Base-by-base conservation (phyloP, 2,797 vertebrate genomes). In the Oreonectes daqikongensis region DNA sequence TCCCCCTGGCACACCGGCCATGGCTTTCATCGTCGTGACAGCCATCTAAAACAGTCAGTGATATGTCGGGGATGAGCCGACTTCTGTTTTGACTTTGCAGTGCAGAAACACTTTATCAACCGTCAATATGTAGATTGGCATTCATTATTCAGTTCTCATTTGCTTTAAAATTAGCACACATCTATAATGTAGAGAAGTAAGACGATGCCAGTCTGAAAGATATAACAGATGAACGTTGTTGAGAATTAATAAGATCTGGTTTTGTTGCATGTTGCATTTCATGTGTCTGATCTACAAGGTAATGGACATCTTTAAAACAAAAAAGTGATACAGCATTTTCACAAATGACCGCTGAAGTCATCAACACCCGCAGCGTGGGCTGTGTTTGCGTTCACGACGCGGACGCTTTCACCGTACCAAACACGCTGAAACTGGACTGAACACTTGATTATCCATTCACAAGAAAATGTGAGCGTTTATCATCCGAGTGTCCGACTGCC, bases 101-200 rank as follows among this genome's bases (percentile, higher is more conserved):
- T 65, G 72, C 59, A 42, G 75, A 81, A 76, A 20, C 11, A 28
- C 17, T 65, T 53, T 12, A 24, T 17, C n/a, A 24, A 10, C 4
- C 5, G 3, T 20, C 17, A 14, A 85, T 86, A 59, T 12, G 38
- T 35, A 5, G 70, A 72, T 79, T 80, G 81, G 73, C 81, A 87
- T 89, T 72, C 60, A 83, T 83, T 84, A 86, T 88, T 87, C 78
- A 87, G 71, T 57, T 75, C 72, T 84, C 80, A 79, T 88, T 83
- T 80, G 73, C 53, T 65, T 75, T 65, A 48, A 60, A 78, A 81
- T 88, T 78, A 81, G 72, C 81, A 80, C 61, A 44, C 81, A 82
- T 84, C 67, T 66, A 83, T 87, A 79, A 84, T 64, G 60, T 52
- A 5, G 28, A 40, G 20, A 10, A 26, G 32, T 63, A 50, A 63